These are phyloP conservation scores for Dicyrtoma fusca DNA, from an alignment of 2,888 invertebrate species.

Conservation along the genomic window DNA sequence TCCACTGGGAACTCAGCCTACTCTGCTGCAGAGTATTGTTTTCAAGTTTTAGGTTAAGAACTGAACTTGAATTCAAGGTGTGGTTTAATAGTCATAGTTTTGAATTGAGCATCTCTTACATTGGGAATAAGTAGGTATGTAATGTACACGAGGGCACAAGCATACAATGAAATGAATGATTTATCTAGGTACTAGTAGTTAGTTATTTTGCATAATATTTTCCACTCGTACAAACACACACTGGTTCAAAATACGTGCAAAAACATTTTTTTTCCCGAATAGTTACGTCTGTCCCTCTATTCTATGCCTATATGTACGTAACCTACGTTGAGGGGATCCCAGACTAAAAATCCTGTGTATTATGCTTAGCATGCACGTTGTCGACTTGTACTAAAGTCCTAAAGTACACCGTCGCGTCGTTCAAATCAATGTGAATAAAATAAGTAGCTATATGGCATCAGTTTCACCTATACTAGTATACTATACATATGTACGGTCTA, in stretches of 20 bases:
- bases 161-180: slow-evolving; percentile 31
- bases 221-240: slow-evolving; percentile 3
- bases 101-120: neutral
- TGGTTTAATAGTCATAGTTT: slow-evolving; percentile 11
- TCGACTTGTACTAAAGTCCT: too few species aligned
- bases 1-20: neutral
- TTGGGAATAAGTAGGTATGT: neutral
- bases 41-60: slow-evolving; percentile 17
- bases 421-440: slow-evolving; percentile 46
- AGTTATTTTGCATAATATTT: slow-evolving; percentile 8
- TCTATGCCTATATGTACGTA: too few species aligned
- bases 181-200: slow-evolving; percentile 43
- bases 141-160: too few species aligned
- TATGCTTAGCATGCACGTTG: too few species aligned
- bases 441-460: slow-evolving; percentile 7
- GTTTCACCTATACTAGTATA: neutral
- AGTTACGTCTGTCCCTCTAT: too few species aligned
- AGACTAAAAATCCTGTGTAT: too few species aligned
- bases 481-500: neutral
- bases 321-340: too few species aligned
- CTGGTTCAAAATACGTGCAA: neutral
- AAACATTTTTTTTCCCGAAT: too few species aligned
- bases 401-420: too few species aligned
- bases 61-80: slow-evolving; percentile 30
- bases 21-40: neutral